phyloP scores from a whole-genome alignment of 23 tunicate genomes.

The Halocynthia roretzi region DNA sequence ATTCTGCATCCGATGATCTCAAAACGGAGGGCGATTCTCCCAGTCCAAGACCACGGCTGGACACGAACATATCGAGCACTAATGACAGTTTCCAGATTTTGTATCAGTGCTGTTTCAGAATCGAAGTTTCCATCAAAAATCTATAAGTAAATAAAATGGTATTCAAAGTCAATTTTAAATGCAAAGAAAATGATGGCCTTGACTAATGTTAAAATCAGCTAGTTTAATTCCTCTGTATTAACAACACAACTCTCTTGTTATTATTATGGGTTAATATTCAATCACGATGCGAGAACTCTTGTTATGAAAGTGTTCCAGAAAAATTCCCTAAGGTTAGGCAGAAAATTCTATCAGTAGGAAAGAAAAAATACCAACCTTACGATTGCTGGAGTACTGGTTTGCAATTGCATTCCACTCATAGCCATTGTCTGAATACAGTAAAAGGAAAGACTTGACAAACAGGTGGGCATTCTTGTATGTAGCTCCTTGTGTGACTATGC shows the following conservation, averaged over 20 bases:
- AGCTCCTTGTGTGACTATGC: constrained; percentile 25
- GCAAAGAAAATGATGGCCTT: too few species aligned
- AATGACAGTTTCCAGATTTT: constrained; percentile 13
- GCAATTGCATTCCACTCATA: constrained; percentile 11
- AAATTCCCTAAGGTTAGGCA: too few species aligned
- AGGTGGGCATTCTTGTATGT: constrained; percentile 4
- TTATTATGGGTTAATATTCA: too few species aligned
- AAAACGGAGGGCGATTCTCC: constrained; percentile 19
- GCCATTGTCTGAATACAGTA: constrained; percentile 15
- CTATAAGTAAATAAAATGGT: not conserved
- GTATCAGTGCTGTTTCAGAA: constrained; percentile 11
- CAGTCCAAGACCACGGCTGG: constrained; percentile 27
- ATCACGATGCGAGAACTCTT: too few species aligned
- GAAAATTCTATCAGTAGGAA: too few species aligned
- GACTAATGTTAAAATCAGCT: too few species aligned
- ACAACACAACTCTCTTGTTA: too few species aligned
- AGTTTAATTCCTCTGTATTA: too few species aligned
- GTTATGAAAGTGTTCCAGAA: too few species aligned
- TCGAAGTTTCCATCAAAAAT: constrained; percentile 25
- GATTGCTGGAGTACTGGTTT: not conserved
- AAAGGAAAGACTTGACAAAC: constrained; percentile 13
- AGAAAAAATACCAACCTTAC: too few species aligned
- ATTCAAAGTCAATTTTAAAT: too few species aligned
- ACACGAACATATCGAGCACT: constrained; percentile 15
- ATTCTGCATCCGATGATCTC: constrained; percentile 21